Percentiles rank a stretch among this genome's conserved stretches.
These are phyloP conservation scores for Acipenser oxyrinchus DNA, from an alignment of 2,797 vertebrate species.

Conservation along the genomic window DNA sequence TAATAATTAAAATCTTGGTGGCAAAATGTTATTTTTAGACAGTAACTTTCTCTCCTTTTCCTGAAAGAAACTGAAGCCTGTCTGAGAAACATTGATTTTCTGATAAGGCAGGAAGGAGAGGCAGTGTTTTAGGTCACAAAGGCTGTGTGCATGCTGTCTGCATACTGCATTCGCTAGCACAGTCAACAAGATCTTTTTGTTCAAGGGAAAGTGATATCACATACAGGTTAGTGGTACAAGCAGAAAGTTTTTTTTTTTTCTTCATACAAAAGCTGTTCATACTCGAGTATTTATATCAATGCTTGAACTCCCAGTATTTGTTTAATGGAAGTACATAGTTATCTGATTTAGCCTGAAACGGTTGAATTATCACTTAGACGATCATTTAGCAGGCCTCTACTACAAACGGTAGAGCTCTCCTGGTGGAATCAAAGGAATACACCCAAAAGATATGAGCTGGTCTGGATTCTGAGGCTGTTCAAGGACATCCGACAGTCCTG, in stretches of 20 bases:
- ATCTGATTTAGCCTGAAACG: neutral
- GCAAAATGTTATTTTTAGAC: constrained; percentile 10
- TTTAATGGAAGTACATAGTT: neutral
- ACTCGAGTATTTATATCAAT: neutral
- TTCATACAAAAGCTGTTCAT: neutral
- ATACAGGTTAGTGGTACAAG: neutral
- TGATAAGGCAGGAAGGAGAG: neutral
- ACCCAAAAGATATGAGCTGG: too few relatives aligned
- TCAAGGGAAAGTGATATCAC: neutral
- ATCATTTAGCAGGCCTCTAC: too few relatives aligned
- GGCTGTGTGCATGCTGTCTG: neutral
- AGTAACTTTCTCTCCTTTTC: neutral
- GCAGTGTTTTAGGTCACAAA: constrained; percentile 2
- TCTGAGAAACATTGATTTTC: neutral
- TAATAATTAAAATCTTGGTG: too few relatives aligned
- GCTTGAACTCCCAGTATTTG: neutral
- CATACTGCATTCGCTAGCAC: neutral
- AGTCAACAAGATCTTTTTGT: neutral
- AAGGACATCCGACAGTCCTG: too few relatives aligned
- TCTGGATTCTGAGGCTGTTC: too few relatives aligned
- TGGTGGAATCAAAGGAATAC: too few relatives aligned
- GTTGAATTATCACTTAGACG: too few relatives aligned
- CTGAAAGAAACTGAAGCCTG: constrained; percentile 8
- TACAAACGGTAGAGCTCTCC: too few relatives aligned
- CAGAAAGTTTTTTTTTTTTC: neutral